Conservation (phyloP, 1,140 invertebrate genomes). For the Ephestia elutella region DNA sequence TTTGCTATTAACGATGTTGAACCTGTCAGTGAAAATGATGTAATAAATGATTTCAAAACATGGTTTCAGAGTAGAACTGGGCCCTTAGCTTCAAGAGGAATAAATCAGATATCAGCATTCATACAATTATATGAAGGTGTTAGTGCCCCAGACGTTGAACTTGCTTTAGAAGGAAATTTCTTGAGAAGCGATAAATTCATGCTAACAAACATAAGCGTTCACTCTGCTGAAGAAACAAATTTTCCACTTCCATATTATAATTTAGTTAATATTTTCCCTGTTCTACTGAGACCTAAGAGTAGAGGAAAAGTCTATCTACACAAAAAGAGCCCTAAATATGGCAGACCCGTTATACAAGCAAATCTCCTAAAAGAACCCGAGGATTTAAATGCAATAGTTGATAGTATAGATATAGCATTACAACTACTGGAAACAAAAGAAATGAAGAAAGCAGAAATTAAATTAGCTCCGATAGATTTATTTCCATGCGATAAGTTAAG, state of each 20-base stretch:
- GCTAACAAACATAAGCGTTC: conserved; percentile 59
- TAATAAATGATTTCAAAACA: conserved; percentile 65
- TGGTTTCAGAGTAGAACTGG: conserved; percentile 63
- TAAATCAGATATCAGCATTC: conserved; percentile 60
- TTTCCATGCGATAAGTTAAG: conserved; percentile 63
- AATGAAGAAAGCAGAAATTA: conserved; percentile 59
- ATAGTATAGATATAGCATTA: conserved; percentile 84
- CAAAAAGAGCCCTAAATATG: conserved; percentile 85
- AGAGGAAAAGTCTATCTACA: conserved; percentile 85
- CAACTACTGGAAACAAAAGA: conserved; percentile 63
- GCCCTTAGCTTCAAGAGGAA: conserved; percentile 56
- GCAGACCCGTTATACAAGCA: conserved; percentile 92
- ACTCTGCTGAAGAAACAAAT: conserved; percentile 53
- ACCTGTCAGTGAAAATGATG: conserved; percentile 40
- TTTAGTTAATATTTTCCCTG: conserved; percentile 79
- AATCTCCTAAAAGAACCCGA: conserved; percentile 89
- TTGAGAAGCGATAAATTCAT: conserved; percentile 66
- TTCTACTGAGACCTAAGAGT: conserved; percentile 87
- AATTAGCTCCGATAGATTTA: conserved; percentile 60
- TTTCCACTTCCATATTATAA: conserved; percentile 63
- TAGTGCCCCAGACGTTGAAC: conserved; percentile 61
- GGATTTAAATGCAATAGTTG: conserved; percentile 85
- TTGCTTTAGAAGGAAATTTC: conserved; percentile 61
- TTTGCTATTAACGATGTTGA: conserved; percentile 45
- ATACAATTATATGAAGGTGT: conserved; percentile 61